Evolutionary conservation across 2,888 invertebrate genomes (phyloP).

Genomic region (Agapostemon virescens): DNA sequence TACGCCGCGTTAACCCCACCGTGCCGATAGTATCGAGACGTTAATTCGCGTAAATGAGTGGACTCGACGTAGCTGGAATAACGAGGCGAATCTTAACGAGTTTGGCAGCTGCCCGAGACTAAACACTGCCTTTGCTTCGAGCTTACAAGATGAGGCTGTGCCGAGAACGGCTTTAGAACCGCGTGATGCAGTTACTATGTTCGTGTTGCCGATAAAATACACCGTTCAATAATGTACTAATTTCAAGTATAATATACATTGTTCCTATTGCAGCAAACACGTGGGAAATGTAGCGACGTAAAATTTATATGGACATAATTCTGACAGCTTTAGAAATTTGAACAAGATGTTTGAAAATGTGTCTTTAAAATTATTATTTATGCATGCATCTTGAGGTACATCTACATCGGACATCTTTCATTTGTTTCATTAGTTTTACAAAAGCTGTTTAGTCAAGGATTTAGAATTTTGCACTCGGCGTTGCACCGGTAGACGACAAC

Average conservation of each 20-base stretch:
- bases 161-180: neutral
- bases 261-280: neutral
- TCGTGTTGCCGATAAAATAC: neutral
- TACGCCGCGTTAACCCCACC: slow-evolving; percentile 61
- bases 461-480: too few species aligned
- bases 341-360: too few species aligned
- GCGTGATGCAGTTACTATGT: neutral
- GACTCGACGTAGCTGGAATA: slow-evolving; percentile 33
- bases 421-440: too few species aligned
- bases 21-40: slow-evolving; percentile 64
- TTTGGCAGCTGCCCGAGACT: slow-evolving; percentile 53
- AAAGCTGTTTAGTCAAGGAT: too few species aligned
- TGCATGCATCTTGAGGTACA: too few species aligned
- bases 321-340: too few species aligned
- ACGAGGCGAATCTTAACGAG: slow-evolving; percentile 60
- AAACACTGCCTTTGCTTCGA: neutral
- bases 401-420: too few species aligned
- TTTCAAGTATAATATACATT: neutral
- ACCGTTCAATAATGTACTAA: neutral
- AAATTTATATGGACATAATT: too few species aligned
- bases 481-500: too few species aligned
- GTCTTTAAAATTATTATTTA: too few species aligned
- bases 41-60: slow-evolving; percentile 68
- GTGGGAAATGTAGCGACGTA: neutral
- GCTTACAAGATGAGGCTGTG: neutral